These are phyloP conservation scores for Meloe dianella DNA, from an alignment of 2,888 invertebrate species.

Conservation along the genomic window DNA sequence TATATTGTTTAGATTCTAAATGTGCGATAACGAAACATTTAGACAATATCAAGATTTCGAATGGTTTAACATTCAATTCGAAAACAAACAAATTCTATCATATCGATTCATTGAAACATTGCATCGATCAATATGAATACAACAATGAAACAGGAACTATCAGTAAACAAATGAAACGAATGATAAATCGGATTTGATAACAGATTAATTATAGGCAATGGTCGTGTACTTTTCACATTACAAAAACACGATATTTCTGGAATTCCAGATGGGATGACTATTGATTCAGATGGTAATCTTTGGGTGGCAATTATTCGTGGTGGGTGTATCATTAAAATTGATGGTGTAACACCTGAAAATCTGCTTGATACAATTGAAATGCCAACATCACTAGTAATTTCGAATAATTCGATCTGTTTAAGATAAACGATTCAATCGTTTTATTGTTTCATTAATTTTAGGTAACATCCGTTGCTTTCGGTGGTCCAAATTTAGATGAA, in stretches of 20 bases:
- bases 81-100: slow-evolving; percentile 74
- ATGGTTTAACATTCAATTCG: slow-evolving; percentile 76
- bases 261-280: slow-evolving; percentile 76
- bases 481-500: slow-evolving; percentile 68
- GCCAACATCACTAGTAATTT: slow-evolving; percentile 66
- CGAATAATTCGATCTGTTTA: neutral
- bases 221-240: slow-evolving; percentile 64
- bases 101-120: slow-evolving; percentile 70
- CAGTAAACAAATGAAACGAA: slow-evolving; percentile 23
- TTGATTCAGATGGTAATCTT: slow-evolving; percentile 74
- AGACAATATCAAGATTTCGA: slow-evolving; percentile 49
- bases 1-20: slow-evolving; percentile 28
- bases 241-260: slow-evolving; percentile 50
- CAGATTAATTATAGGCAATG: slow-evolving; percentile 60
- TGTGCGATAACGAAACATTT: slow-evolving; percentile 30
- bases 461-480: slow-evolving; percentile 72
- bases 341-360: slow-evolving; percentile 60
- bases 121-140: slow-evolving; percentile 72
- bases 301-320: slow-evolving; percentile 78
- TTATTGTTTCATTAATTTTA: slow-evolving; percentile 40
- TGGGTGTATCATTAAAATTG: slow-evolving; percentile 62
- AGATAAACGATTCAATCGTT: too few species aligned
- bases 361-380: slow-evolving; percentile 65
- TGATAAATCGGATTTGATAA: neutral
- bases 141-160: slow-evolving; percentile 62